Evolutionary conservation across 2,888 invertebrate species (phyloP).

Genomic region (Tetramorium bicarinatum): DNA sequence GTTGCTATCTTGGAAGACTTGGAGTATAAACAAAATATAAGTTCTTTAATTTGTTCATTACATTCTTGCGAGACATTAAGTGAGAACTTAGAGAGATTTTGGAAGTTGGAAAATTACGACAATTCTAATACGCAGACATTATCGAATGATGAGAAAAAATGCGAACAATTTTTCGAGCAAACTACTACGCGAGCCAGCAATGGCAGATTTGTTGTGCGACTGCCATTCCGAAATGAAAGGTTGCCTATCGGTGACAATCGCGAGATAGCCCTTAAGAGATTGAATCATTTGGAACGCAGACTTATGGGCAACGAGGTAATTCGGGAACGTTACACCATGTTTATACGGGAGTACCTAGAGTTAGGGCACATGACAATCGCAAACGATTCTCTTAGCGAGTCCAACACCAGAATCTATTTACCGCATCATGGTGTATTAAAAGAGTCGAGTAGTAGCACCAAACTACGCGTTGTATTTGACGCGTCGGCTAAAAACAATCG

Average conservation of each 20-base stretch:
- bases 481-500: not conserved
- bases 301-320: too few relatives aligned
- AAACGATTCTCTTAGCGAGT: fast-evolving
- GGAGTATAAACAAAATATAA: too few relatives aligned
- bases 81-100: not conserved
- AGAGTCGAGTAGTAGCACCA: not conserved
- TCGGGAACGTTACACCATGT: too few relatives aligned
- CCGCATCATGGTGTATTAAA: not conserved
- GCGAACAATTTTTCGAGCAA: not conserved
- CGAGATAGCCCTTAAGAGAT: too few relatives aligned
- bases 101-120: not conserved
- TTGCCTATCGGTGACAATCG: not conserved
- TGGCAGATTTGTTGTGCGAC: too few relatives aligned
- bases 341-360: too few relatives aligned
- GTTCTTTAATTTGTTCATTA: not conserved
- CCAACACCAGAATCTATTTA: not conserved
- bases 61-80: not conserved
- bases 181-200: too few relatives aligned
- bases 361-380: too few relatives aligned
- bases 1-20: too few relatives aligned
- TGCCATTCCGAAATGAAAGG: too few relatives aligned
- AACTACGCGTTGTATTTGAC: not conserved
- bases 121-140: not conserved
- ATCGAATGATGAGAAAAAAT: not conserved
- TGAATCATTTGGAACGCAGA: too few relatives aligned